A percentile compares a stretch with the other conserved stretches of the same genome.
These are phyloP conservation scores for Perodicticus potto DNA, from an alignment of 2,797 vertebrate species.

Conservation along the genomic window DNA sequence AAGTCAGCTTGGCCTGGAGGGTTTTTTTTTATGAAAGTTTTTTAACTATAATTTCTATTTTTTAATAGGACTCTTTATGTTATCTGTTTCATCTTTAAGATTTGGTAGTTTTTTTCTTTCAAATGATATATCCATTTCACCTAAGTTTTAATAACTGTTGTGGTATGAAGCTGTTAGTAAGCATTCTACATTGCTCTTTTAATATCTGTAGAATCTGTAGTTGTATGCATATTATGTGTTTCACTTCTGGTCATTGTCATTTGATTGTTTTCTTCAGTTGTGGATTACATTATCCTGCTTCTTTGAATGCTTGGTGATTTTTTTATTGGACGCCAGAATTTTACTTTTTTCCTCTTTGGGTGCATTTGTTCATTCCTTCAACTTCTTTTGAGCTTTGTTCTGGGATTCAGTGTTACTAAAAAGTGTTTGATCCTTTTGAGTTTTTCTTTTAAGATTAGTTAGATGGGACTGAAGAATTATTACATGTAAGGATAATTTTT, in stretches of 20 bases:
- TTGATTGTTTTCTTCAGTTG: neutral
- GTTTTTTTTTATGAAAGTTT: neutral
- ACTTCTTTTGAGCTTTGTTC: conserved; percentile 16
- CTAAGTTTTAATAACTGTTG: neutral
- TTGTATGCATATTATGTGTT: neutral
- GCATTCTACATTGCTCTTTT: neutral
- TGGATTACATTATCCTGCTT: neutral
- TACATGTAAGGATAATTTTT: neutral
- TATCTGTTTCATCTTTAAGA: neutral
- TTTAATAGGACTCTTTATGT: neutral
- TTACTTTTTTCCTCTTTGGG: conserved; percentile 3
- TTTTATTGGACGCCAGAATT: conserved; percentile 6
- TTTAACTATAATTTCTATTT: conserved; percentile 29
- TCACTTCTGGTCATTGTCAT: neutral
- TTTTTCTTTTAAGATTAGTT: conserved; percentile 26
- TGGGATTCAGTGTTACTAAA: neutral
- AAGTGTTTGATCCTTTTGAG: neutral
- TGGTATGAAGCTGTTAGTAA: neutral
- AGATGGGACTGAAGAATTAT: neutral
- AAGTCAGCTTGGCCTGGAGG: neutral
- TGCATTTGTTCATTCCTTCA: conserved; percentile 37
- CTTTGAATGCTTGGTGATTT: neutral
- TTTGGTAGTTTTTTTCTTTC: neutral
- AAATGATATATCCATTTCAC: neutral
- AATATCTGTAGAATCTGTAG: neutral